Percentiles rank a stretch among this genome's conserved stretches.
Evolutionary conservation across 2,113 vertebrate species (phyloP).

Genomic region (Pandion haliaetus): DNA sequence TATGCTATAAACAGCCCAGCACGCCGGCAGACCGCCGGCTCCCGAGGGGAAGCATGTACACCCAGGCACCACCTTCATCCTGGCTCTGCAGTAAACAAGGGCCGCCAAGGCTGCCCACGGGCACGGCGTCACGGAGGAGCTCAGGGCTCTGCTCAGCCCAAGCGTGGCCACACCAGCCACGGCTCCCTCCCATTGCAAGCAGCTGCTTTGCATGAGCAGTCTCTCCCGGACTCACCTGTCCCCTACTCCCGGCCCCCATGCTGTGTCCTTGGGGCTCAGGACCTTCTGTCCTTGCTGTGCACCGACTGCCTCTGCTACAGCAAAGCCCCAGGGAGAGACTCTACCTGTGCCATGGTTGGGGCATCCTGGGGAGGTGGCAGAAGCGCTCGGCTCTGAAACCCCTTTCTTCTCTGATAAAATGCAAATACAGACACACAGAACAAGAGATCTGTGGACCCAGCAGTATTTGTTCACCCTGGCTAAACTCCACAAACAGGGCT

Average conservation of each 20-base stretch:
- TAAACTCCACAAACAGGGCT: neutral
- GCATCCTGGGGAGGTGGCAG: neutral
- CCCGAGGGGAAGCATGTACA: neutral
- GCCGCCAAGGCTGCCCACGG: neutral
- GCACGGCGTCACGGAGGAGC: neutral
- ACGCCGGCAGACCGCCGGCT: neutral
- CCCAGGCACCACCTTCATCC: neutral
- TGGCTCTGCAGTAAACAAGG: neutral
- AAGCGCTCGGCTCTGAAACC: neutral
- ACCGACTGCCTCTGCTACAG: neutral
- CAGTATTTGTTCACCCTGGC: neutral
- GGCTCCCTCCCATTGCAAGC: accelerated
- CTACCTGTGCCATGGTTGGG: neutral
- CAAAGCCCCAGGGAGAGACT: neutral
- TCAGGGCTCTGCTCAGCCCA: neutral
- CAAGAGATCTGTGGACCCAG: slow-evolving; percentile 40
- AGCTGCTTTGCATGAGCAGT: neutral
- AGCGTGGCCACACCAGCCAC: accelerated
- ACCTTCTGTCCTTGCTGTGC: neutral
- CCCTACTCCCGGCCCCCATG: neutral
- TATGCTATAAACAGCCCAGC: neutral
- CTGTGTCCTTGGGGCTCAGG: neutral
- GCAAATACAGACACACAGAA: neutral
- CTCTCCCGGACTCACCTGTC: neutral
- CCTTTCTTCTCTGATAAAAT: neutral